Evolutionary conservation across 2,797 vertebrate genomes (phyloP).

Genomic region (Cyclura pinguis): DNA sequence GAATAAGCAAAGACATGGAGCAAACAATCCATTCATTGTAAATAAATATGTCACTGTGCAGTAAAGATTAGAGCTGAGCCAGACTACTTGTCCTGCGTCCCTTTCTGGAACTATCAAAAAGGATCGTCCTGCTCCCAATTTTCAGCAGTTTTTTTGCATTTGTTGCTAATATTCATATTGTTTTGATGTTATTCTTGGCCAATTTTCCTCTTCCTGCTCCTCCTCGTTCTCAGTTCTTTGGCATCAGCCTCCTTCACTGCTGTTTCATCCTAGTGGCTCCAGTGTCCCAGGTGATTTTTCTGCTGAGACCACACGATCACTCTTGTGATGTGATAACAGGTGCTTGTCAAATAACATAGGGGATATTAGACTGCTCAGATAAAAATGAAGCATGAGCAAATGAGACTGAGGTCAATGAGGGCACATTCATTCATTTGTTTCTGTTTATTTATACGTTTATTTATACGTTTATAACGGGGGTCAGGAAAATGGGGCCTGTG

Average conservation of each 20-base stretch:
- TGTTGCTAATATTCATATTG: neutral
- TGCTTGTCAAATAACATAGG: no score
- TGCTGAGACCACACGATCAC: no score
- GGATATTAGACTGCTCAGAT: no score
- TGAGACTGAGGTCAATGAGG: no score
- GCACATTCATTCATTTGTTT: no score
- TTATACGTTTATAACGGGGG: no score
- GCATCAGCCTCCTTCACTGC: neutral
- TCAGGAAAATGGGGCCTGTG: no score
- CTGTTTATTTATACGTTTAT: no score
- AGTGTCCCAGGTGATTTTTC: neutral
- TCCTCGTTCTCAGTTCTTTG: neutral
- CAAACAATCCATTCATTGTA: neutral
- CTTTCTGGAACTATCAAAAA: neutral
- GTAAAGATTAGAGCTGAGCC: neutral
- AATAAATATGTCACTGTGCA: neutral
- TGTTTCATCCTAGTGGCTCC: neutral
- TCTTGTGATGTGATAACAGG: no score
- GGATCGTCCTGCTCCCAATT: neutral
- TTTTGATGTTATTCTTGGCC: neutral
- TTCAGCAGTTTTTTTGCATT: neutral
- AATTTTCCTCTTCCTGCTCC: no score
- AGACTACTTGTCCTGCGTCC: no score
- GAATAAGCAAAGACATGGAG: neutral
- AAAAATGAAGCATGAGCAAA: no score